Conservation (phyloP, 2,888 invertebrate genomes). For the Drymonia ruficornis region DNA sequence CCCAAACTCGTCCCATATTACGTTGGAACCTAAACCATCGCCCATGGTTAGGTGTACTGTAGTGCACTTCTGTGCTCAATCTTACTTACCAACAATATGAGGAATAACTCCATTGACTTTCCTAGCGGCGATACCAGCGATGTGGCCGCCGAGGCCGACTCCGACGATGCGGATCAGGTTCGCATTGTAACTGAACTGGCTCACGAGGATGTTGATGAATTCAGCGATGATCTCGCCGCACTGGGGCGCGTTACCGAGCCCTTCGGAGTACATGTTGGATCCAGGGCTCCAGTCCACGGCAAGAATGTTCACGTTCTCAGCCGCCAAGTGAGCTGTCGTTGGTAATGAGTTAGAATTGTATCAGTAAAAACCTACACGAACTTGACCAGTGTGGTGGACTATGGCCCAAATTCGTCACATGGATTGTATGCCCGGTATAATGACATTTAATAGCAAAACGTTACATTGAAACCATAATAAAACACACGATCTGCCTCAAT, state of each 20-base stretch:
- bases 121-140: slow-evolving; percentile 73
- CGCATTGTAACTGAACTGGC: slow-evolving; percentile 54
- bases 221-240: slow-evolving; percentile 61
- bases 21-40: too few relatives aligned
- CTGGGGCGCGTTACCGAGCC: slow-evolving; percentile 64
- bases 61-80: too few relatives aligned
- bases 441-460: too few relatives aligned
- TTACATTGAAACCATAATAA: too few relatives aligned
- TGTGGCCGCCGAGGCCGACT: slow-evolving; percentile 67
- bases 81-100: slow-evolving; percentile 61
- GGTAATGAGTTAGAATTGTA: too few relatives aligned
- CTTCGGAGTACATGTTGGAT: slow-evolving; percentile 54
- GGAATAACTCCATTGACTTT: slow-evolving; percentile 50
- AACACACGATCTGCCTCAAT: too few relatives aligned
- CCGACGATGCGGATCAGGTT: slow-evolving; percentile 69
- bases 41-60: too few relatives aligned
- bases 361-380: too few relatives aligned
- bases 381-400: too few relatives aligned
- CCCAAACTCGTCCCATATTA: too few relatives aligned
- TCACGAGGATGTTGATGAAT: slow-evolving; percentile 67
- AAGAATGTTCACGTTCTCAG: slow-evolving; percentile 66
- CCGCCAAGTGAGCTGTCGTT: slow-evolving; percentile 59
- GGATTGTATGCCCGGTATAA: too few relatives aligned
- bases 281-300: slow-evolving; percentile 74
- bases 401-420: too few relatives aligned